Evolutionary conservation across 2,113 vertebrate genomes (phyloP), one percentile per base, ranked within the genome.

Genomic region (Tachycineta bicolor): DNA sequence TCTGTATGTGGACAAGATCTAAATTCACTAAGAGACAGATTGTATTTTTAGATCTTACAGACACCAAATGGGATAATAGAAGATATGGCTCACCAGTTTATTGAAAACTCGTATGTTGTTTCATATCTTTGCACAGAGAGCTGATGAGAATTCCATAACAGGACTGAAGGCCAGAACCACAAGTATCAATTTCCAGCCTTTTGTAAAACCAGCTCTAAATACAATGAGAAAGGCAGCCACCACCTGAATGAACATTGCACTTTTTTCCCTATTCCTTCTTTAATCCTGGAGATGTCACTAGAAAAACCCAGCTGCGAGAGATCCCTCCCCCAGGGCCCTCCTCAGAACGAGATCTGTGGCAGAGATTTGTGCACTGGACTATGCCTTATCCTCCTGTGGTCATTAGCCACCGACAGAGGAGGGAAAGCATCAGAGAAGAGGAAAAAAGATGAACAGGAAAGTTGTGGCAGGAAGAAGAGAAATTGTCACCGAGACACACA

Each of bases 281-380:
- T 98, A 97, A 99, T 99, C 97, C 99, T 99, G 90, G 98, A 98
- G 87, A 98, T 97, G 63, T 98, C 98, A 96, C 99, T 99, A 96
- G 96, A 55, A 69, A 34, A 49, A 2, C 8, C 34, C 9, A 59
- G 5, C 25, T 6, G 5, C 0, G 3, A 50, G 17, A 46, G 10
- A 28, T 31, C 12, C 17, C 4, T 3, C 12, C 33, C 46, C n/a
- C 64, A 56, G 24, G 34, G 49, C 26, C 14, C 44, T 11, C 24
- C 34, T 60, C 77, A 67, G 71, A 49, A 46, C 1, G 11, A 46
- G 34, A 26, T 2, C 6, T 0, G 3, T 33, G 47, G 58, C 65
- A 73, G 53, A 6, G 3, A 43, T 63, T 25, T 9, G 3, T 50
- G 34, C 17, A 8, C 0, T 50, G 52, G 18, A 6, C 28, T 52